These are phyloP conservation scores for Hemicrepidius hirtus DNA, from an alignment of 2,888 invertebrate species.

Conservation along the genomic window DNA sequence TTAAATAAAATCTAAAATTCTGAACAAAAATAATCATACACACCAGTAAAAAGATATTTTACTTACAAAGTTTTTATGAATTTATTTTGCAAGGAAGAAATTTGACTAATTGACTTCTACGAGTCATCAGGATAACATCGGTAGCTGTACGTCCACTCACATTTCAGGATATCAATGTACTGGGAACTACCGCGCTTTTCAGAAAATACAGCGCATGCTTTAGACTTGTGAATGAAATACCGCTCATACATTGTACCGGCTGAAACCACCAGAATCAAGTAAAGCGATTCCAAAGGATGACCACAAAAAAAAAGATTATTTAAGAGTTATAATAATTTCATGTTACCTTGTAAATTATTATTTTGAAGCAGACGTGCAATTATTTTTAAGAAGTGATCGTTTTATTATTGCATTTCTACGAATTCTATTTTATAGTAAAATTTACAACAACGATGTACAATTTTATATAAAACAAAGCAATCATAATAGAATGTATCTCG, in stretches of 20 bases:
- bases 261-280: too few species aligned
- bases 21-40: too few species aligned
- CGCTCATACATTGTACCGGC: neutral
- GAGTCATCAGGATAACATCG: slow-evolving; percentile 11
- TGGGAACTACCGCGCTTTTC: slow-evolving; percentile 23
- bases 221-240: slow-evolving; percentile 15
- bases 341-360: too few species aligned
- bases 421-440: too few species aligned
- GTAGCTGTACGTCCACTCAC: slow-evolving; percentile 9
- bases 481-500: too few species aligned
- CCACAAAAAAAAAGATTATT: neutral
- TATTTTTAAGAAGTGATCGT: too few species aligned
- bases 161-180: slow-evolving; percentile 28
- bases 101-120: neutral
- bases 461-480: too few species aligned
- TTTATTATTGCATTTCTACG: too few species aligned
- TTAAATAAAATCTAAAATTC: neutral
- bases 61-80: neutral
- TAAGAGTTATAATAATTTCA: too few species aligned
- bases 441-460: too few species aligned
- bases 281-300: too few species aligned
- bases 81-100: neutral
- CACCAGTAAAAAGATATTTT: neutral
- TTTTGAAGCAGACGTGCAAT: too few species aligned
- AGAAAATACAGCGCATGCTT: slow-evolving; percentile 13